phyloP scores from a whole-genome alignment of 2,888 invertebrate genomes.

The Agrochola macilenta region DNA sequence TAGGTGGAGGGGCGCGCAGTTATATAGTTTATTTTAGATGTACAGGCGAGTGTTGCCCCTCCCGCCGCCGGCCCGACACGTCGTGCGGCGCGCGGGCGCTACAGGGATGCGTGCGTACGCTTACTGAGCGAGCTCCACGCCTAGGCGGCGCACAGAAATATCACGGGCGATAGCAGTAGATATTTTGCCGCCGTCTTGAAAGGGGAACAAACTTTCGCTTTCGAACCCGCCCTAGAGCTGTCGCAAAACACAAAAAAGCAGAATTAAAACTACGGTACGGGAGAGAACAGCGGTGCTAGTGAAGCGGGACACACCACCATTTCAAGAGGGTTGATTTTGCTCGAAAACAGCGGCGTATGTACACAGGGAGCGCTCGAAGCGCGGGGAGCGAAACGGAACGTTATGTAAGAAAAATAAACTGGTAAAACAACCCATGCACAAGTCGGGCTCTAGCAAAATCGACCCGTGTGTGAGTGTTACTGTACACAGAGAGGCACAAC shows the following conservation, averaged over 20 bases:
- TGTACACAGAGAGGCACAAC: slow-evolving; percentile 74
- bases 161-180: slow-evolving; percentile 94
- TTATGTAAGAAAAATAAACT: slow-evolving; percentile 58
- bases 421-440: slow-evolving; percentile 86
- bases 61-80: slow-evolving; percentile 25
- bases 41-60: slow-evolving; percentile 32
- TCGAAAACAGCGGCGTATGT: slow-evolving; percentile 79
- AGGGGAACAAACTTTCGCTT: slow-evolving; percentile 93
- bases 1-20: slow-evolving; percentile 5
- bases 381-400: slow-evolving; percentile 54
- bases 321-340: slow-evolving; percentile 90
- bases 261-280: slow-evolving; percentile 70
- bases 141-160: slow-evolving; percentile 94
- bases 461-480: slow-evolving; percentile 79
- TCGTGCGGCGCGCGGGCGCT: slow-evolving; percentile 59
- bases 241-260: slow-evolving; percentile 89
- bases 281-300: slow-evolving; percentile 72
- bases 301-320: slow-evolving; percentile 82
- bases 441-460: slow-evolving; percentile 81
- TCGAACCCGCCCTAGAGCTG: slow-evolving; percentile 91
- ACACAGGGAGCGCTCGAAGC: slow-evolving; percentile 67
- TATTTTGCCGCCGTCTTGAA: slow-evolving; percentile 94
- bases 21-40: not conserved
- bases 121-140: slow-evolving; percentile 81
- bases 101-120: slow-evolving; percentile 86